Evolutionary conservation across 2,797 vertebrate species (phyloP).

Genomic region (Acanthurus tractus): DNA sequence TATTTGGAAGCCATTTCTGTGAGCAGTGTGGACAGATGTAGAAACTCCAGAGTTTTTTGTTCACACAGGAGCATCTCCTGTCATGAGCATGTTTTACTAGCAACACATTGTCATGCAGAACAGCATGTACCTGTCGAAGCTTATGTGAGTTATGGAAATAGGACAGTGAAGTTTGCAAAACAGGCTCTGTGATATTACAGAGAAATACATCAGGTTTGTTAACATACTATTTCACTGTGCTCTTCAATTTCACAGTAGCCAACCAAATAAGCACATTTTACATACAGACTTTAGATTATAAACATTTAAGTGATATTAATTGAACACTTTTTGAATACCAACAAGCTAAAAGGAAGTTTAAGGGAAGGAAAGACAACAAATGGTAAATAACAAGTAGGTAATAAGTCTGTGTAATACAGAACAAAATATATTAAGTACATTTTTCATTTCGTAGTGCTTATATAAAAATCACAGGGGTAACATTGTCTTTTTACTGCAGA

Average conservation of each 20-base stretch:
- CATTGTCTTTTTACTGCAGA: too few relatives aligned
- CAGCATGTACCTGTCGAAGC: conserved; percentile 17
- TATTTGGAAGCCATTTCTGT: background rate
- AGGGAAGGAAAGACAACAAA: too few relatives aligned
- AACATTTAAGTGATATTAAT: too few relatives aligned
- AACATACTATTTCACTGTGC: background rate
- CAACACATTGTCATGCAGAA: conserved; percentile 4
- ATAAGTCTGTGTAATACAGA: too few relatives aligned
- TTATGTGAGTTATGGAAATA: background rate
- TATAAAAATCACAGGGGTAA: too few relatives aligned
- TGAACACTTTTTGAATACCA: too few relatives aligned
- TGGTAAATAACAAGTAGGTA: too few relatives aligned
- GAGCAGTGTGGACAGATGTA: background rate
- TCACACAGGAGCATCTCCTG: background rate
- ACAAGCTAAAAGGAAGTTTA: too few relatives aligned
- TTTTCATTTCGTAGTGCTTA: too few relatives aligned
- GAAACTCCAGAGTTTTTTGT: background rate
- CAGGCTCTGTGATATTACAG: background rate
- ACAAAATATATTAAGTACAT: too few relatives aligned
- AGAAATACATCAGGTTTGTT: background rate
- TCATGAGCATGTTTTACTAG: conserved; percentile 15
- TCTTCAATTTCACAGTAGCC: background rate
- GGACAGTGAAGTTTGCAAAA: conserved; percentile 37
- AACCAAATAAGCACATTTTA: background rate
- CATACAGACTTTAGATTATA: background rate